Conservation (phyloP, 2,888 invertebrate genomes). For the Buathra laborator region DNA sequence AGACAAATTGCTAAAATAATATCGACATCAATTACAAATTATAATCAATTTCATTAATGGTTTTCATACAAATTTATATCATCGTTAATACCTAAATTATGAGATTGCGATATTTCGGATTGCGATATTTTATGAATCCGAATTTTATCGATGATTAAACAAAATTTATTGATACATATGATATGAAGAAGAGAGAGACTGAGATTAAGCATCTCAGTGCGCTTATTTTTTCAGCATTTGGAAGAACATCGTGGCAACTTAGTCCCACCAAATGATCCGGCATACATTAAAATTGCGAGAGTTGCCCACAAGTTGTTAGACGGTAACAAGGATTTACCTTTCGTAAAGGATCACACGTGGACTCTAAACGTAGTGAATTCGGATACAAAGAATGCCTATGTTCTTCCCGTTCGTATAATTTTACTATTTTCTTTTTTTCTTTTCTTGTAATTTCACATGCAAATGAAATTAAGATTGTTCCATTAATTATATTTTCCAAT, state of each 20-base stretch:
- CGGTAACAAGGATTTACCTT: conserved; percentile 85
- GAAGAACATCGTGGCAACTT: conserved; percentile 79
- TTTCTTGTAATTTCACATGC: conserved; percentile 2
- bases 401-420: conserved; percentile 85
- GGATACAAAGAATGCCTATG: conserved; percentile 86
- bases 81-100: not conserved
- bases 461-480: conserved; percentile 23
- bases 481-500: conserved; percentile 16
- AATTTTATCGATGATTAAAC: conserved; percentile 5
- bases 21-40: too few relatives aligned
- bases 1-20: too few relatives aligned
- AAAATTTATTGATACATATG: not conserved
- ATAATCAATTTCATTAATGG: too few relatives aligned
- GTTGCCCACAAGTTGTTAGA: conserved; percentile 84
- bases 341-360: conserved; percentile 85
- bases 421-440: conserved; percentile 17
- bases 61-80: too few relatives aligned
- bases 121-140: too few relatives aligned
- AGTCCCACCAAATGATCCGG: conserved; percentile 79
- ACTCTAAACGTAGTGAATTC: conserved; percentile 85
- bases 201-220: not conserved
- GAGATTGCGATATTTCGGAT: not conserved
- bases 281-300: conserved; percentile 81
- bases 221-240: conserved; percentile 77
- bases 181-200: not conserved